Evolutionary conservation across 2,888 invertebrate species (phyloP).

Genomic region (Dioctria rufipes): DNA sequence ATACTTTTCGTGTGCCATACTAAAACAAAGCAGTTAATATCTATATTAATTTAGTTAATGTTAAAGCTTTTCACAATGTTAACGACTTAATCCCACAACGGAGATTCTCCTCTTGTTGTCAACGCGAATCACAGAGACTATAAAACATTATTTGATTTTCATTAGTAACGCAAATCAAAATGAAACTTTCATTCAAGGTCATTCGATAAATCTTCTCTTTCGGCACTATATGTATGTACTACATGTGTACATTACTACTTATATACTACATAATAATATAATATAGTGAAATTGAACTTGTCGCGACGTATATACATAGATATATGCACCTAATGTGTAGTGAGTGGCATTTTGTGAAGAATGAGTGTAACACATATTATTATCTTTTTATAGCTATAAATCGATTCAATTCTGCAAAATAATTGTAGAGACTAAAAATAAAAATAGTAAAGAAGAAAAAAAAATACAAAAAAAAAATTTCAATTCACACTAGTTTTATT

Average conservation of each 20-base stretch:
- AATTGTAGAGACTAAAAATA: too few relatives aligned
- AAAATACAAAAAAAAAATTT: too few relatives aligned
- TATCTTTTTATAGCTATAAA: too few relatives aligned
- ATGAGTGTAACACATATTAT: too few relatives aligned
- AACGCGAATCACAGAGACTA: constrained; percentile 42
- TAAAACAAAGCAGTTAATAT: constrained; percentile 21
- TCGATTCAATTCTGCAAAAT: too few relatives aligned
- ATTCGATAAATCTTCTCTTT: constrained; percentile 28
- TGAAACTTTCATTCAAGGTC: constrained; percentile 51
- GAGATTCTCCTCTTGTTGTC: constrained; percentile 43
- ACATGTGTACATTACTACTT: too few relatives aligned
- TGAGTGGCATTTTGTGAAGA: background rate
- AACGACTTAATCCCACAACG: constrained; percentile 29
- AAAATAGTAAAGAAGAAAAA: too few relatives aligned
- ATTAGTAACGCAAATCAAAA: constrained; percentile 24
- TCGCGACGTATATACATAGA: too few relatives aligned
- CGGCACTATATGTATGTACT: too few relatives aligned
- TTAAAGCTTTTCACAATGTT: constrained; percentile 35
- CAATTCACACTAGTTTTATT: too few relatives aligned
- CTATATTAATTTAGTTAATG: background rate
- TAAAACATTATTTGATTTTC: constrained; percentile 39
- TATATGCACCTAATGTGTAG: background rate
- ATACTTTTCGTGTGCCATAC: background rate
- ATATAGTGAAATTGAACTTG: constrained; percentile 42
- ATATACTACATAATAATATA: too few relatives aligned